These are phyloP conservation scores for Synanthedon vespiformis DNA, from an alignment of 2,888 invertebrate genomes.

Conservation along the genomic window DNA sequence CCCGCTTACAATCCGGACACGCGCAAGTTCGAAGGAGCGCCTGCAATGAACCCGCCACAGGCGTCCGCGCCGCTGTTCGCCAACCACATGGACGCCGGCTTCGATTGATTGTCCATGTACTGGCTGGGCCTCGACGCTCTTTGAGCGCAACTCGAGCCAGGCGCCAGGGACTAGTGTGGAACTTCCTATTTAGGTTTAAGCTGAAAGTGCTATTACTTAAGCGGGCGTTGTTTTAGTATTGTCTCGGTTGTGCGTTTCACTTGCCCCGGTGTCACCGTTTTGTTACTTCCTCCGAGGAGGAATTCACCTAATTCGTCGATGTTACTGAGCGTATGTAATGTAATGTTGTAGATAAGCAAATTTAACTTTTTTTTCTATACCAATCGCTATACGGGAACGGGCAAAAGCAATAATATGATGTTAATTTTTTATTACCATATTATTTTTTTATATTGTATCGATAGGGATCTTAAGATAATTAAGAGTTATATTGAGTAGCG, in stretches of 20 bases:
- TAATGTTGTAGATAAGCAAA: slow-evolving; percentile 56
- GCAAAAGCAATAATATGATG: slow-evolving; percentile 72
- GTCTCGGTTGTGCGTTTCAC: slow-evolving; percentile 68
- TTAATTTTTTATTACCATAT: slow-evolving; percentile 70
- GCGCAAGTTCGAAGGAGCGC: slow-evolving; percentile 84
- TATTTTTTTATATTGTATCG: slow-evolving; percentile 68
- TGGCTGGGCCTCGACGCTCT: slow-evolving; percentile 57
- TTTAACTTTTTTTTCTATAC: slow-evolving; percentile 55
- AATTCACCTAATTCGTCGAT: slow-evolving; percentile 43
- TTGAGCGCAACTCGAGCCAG: slow-evolving; percentile 32
- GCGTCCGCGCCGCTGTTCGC: slow-evolving; percentile 69
- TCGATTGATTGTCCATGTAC: slow-evolving; percentile 62
- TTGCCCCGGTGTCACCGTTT: slow-evolving; percentile 62
- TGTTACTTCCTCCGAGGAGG: slow-evolving; percentile 44
- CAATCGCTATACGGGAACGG: slow-evolving; percentile 72
- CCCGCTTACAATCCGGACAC: slow-evolving; percentile 88
- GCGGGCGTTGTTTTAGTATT: slow-evolving; percentile 62
- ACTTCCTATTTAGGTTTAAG: slow-evolving; percentile 65
- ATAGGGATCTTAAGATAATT: slow-evolving; percentile 61
- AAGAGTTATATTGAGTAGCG: slow-evolving; percentile 60
- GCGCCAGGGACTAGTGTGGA: slow-evolving; percentile 24
- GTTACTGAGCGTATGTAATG: slow-evolving; percentile 44
- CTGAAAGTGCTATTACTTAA: slow-evolving; percentile 67
- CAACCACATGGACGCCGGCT: slow-evolving; percentile 70
- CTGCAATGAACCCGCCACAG: slow-evolving; percentile 67